These are phyloP conservation scores for Aplochiton taeniatus DNA, from an alignment of 2,797 vertebrate species.

Conservation along the genomic window DNA sequence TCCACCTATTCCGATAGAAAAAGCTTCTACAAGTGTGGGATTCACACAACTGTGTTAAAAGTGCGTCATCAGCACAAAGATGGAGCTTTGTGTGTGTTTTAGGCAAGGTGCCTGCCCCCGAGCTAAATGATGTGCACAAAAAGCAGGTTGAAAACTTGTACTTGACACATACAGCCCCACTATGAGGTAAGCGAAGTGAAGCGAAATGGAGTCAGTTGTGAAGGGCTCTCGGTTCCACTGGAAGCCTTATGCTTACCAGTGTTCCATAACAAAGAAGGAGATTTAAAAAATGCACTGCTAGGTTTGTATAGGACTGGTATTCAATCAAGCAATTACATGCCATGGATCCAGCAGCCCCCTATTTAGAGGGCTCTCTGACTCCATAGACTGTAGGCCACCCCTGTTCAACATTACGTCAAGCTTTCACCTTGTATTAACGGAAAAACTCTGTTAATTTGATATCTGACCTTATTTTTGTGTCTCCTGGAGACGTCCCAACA, in stretches of 20 bases:
- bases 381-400: too few species aligned
- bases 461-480: too few species aligned
- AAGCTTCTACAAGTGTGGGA: conserved; percentile 70
- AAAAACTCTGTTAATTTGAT: too few species aligned
- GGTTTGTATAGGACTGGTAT: too few species aligned
- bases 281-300: too few species aligned
- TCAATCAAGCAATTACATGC: too few species aligned
- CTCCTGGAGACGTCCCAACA: too few species aligned
- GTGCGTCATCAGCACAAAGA: conserved; percentile 78
- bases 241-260: conserved; percentile 51
- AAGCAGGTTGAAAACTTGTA: conserved; percentile 79
- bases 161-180: conserved; percentile 62
- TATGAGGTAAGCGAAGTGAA: conserved; percentile 77
- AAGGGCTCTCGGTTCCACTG: conserved; percentile 73
- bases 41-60: conserved; percentile 74
- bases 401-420: too few species aligned
- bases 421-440: too few species aligned
- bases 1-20: conserved; percentile 62
- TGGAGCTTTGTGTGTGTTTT: conserved; percentile 73
- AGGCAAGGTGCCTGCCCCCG: conserved; percentile 75
- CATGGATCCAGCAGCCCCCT: too few species aligned
- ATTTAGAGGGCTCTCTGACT: too few species aligned
- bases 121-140: conserved; percentile 78
- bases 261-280: too few species aligned
- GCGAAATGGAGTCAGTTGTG: conserved; percentile 76